Conservation (phyloP, 2,888 invertebrate genomes). For the Leptopterna dolabrata region DNA sequence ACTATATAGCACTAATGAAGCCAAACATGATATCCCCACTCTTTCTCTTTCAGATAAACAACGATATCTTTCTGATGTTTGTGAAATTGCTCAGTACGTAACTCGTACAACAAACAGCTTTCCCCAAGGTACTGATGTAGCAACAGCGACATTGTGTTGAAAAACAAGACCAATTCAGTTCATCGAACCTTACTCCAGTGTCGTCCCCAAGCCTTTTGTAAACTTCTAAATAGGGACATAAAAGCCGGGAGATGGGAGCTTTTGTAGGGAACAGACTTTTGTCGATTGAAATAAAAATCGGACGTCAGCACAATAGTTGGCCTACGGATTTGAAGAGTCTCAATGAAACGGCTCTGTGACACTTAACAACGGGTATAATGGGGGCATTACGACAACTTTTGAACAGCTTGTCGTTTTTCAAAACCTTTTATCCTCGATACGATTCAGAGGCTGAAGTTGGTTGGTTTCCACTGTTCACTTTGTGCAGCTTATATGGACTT, state of each 20-base stretch:
- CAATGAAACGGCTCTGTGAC: not conserved
- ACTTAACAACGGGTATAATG: not conserved
- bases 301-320: not conserved
- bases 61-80: too few species aligned
- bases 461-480: too few species aligned
- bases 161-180: not conserved
- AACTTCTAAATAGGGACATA: not conserved
- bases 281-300: not conserved
- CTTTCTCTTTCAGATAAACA: too few species aligned
- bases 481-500: too few species aligned
- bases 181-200: not conserved
- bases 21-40: too few species aligned
- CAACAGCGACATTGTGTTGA: not conserved
- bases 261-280: not conserved
- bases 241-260: not conserved
- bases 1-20: too few species aligned
- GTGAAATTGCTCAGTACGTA: too few species aligned
- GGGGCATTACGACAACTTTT: not conserved
- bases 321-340: not conserved
- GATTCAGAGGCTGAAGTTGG: too few species aligned
- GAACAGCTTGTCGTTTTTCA: not conserved
- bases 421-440: not conserved
- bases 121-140: not conserved
- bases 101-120: not conserved
- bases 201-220: not conserved